Percentiles rank a stretch among this genome's conserved stretches.
Conservation (phyloP, 2,113 vertebrate species). For the Lichenostomus cassidix region DNA sequence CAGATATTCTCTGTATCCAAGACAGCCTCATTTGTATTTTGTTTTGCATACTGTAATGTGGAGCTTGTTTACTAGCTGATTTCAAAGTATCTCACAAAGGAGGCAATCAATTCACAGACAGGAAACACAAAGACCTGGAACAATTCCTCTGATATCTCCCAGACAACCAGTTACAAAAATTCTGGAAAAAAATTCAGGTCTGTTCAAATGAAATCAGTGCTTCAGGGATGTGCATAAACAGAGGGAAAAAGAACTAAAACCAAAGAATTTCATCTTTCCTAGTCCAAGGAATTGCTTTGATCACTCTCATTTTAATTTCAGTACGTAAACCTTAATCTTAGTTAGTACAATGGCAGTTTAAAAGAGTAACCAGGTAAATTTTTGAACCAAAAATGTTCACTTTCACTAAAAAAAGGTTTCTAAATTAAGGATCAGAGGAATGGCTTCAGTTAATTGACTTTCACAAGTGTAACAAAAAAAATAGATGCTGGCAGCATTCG, state of each 20-base stretch:
- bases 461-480: neutral
- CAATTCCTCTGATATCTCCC: neutral
- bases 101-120: neutral
- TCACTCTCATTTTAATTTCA: neutral
- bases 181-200: neutral
- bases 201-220: neutral
- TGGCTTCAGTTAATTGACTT: neutral
- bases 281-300: neutral
- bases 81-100: neutral
- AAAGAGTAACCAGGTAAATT: neutral
- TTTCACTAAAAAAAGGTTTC: neutral
- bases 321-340: neutral
- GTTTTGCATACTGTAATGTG: neutral
- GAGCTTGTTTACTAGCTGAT: neutral
- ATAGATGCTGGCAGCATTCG: neutral
- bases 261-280: neutral
- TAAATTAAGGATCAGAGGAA: neutral
- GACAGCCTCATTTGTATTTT: neutral
- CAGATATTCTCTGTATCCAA: neutral
- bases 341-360: neutral
- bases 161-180: neutral
- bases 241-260: neutral
- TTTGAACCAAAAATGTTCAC: neutral
- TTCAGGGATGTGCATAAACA: neutral
- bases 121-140: neutral